Evolutionary conservation across 2,888 invertebrate genomes (phyloP), one percentile per base, ranked within the genome.

Genomic region (Eupithecia exiguata): DNA sequence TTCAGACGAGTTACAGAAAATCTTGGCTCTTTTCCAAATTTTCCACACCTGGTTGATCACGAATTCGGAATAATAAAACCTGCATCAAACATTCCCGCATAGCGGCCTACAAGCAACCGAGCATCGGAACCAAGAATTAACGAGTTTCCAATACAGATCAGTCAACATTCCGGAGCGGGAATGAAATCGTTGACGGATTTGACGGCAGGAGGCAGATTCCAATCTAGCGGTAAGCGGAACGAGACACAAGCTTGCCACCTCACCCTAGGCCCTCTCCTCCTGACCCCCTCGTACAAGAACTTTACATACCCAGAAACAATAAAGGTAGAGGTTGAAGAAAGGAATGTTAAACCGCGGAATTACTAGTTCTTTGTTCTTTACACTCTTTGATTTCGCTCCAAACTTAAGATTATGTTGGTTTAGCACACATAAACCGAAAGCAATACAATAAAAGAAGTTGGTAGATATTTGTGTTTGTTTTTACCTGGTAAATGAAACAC

Each of bases 141-240:
- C 69, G 40, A 66, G 70, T 74, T 78, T 68, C 62, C 80, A 80
- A 79, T 79, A 81, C 73, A 77, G 80, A 71, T 74, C 68, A 65
- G 77, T 82, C 80, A 79, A 74, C 78, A 78, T 82, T 82, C 77
- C 77, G 76, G 81, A 81, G 82, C 80, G 77, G 78, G 79, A 79
- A 83, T 83, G 79, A 82, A 86, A 86, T 87, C 86, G 88, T 88
- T 89, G 89, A 88, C 86, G 85, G 85, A 86, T 89, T 87, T 87
- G 89, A 87, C 83, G 87, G 84, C 82, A 85, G 86, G 84, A 86
- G 87, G 88, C 86, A 88, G 85, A 89, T 91, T 91, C 88, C 89
- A 89, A 91, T 90, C 88, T 89, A 88, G 84, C 86, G 85, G 84
- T 84, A 85, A 86, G 84, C 86, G 85, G 84, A 84, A 85, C 82